Conservation (phyloP, 1,140 invertebrate genomes). For the Ceratina calcarata region DNA sequence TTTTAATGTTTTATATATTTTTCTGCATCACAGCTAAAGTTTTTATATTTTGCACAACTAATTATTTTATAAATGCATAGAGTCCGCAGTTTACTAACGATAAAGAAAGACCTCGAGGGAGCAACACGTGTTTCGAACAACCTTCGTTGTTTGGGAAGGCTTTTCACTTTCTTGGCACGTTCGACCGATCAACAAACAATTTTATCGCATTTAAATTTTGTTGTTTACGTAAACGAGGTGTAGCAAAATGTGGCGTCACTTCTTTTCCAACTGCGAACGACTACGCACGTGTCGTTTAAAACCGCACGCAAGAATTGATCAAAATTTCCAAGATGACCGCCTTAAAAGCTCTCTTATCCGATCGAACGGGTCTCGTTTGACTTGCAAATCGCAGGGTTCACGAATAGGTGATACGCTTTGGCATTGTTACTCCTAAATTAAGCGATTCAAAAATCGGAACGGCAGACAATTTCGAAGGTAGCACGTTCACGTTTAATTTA, state of each 20-base stretch:
- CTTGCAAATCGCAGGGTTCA: slow-evolving; percentile 17
- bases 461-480: not conserved
- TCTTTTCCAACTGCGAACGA: too few relatives aligned
- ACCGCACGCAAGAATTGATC: not conserved
- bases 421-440: too few relatives aligned
- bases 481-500: not conserved
- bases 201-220: not conserved
- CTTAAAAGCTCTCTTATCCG: too few relatives aligned
- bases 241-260: not conserved
- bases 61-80: too few relatives aligned
- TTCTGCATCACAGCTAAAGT: too few relatives aligned
- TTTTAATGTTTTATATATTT: too few relatives aligned
- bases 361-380: slow-evolving; percentile 16
- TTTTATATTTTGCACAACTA: too few relatives aligned
- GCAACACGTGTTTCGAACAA: too few relatives aligned
- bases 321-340: not conserved
- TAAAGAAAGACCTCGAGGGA: too few relatives aligned
- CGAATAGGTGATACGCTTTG: not conserved
- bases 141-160: not conserved
- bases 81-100: too few relatives aligned
- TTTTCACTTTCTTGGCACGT: slow-evolving; percentile 21
- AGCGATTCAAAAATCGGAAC: not conserved
- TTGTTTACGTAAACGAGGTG: not conserved
- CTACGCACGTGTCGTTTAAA: not conserved
- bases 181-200: not conserved